Base-by-base conservation (phyloP, 1,140 invertebrate species). In the Oryctes rhinoceros region DNA sequence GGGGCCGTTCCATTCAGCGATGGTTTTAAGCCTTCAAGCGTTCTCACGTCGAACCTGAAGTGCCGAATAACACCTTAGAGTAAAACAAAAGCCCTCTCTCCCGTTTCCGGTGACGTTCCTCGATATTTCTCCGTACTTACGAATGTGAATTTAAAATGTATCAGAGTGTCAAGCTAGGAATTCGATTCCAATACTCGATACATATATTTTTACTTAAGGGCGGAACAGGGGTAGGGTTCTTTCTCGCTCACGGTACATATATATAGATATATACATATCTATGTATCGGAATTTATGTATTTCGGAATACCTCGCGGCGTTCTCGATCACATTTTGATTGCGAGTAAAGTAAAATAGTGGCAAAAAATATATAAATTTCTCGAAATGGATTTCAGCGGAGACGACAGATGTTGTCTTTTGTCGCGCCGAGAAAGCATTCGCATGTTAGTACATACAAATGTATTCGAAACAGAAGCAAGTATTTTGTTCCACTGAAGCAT, bases 171-270 rank as follows among this genome's bases (percentile, higher is more conserved):
- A 84, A 81, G 76, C 79, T 77, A 77, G 82, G 83, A 84, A 85
- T 86, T 84, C 86, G 83, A 86, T 86, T 85, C 83, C 85, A 83
- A 85, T 85, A 83, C 83, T 83, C 84, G 85, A 86, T 86, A 87
- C 86, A 87, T 85, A 87, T 86, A 86, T 87, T 87, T 86, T 86
- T 86, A 87, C 86, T 87, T 87, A 87, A 85, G 86, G 85, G 83
- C 80, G 83, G 82, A 82, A 81, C 82, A 67, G 80, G 83, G 81
- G 81, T 79, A 80, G 74, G 67, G 80, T 80, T 80, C 76, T 80
- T 82, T 75, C 81, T 80, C 83, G 49, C 75, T 15, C 49, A 30
- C 48, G 44, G 76, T 77, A 20, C n/a, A n/a, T 76, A 67, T 79
- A 59, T 24, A 71, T 53, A 49, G 30, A 49, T 80, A 76, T 77